Base-by-base conservation (phyloP, 2,888 invertebrate species). In the Chymomyza procnemis region DNA sequence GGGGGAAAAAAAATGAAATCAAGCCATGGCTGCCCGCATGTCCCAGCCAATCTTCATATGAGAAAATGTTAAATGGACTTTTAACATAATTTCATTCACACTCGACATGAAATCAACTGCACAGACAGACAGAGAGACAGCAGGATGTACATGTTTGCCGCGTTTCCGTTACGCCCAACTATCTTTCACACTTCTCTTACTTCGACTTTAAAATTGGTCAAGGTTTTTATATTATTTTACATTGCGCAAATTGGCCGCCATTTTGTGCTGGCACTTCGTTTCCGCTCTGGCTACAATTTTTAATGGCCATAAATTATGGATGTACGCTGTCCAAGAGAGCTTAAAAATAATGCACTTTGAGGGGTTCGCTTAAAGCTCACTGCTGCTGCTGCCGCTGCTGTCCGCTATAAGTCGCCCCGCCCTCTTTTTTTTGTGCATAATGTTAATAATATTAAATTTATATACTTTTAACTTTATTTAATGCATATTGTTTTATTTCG, bases 301-400 rank as follows among this genome's bases (percentile, higher is more conserved):
- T 76, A 72, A 69, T 80, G 69, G 67, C 61, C 71, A 80, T 80
- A 76, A 84, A 78, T 84, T 78, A 80, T 84, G 78, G 64, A 80
- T 74, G 26, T 19, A 21, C 47, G 48, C 34, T 26, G 1, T 4
- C 12, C 4, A 6, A 21, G 21, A 41, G 14, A n/a, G 50, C n/a
- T 50, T 50, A 2, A 18, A 50, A 50, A 50, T 64, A 67, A 67
- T 70, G 66, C 64, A 64, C 60, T 72, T 74, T 67, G 66, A 69
- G 1, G 72, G 59, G 62, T 60, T 61, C 59, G n/a, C 64, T 74
- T 66, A 64, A 62, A 50, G 30, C 67, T 47, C 63, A 22, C 41
- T 21, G 21, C 58, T 55, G n/a, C 60, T 21, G 26, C 14, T 21
- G 30, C 3, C n/a, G 14, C 21, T 9, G 21, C 8, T 54, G 54